Conservation (phyloP, 1,140 invertebrate genomes). For the Chymomyza costata region DNA sequence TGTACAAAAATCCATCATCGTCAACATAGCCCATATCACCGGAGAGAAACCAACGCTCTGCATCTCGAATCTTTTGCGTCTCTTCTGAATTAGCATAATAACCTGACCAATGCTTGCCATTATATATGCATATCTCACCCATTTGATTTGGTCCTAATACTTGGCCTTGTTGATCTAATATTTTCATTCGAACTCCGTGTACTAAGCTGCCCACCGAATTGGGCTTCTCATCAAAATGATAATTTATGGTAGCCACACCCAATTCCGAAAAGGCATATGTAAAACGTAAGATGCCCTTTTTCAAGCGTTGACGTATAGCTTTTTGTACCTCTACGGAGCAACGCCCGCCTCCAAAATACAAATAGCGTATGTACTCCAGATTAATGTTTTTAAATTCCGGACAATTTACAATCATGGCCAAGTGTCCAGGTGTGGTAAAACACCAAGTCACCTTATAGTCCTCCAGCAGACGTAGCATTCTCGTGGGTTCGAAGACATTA, state of each 20-base stretch:
- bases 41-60: slow-evolving; percentile 83
- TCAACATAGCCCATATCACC: slow-evolving; percentile 84
- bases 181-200: slow-evolving; percentile 51
- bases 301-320: slow-evolving; percentile 10
- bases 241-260: slow-evolving; percentile 11
- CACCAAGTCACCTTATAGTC: slow-evolving; percentile 28
- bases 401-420: slow-evolving; percentile 19
- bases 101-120: slow-evolving; percentile 37
- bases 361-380: slow-evolving; percentile 11
- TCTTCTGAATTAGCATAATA: slow-evolving; percentile 77
- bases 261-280: slow-evolving; percentile 27
- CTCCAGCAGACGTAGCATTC: slow-evolving; percentile 10
- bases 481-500: slow-evolving; percentile 5
- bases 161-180: slow-evolving; percentile 76
- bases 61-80: slow-evolving; percentile 76
- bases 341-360: slow-evolving; percentile 19
- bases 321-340: slow-evolving; percentile 17
- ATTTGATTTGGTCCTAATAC: slow-evolving; percentile 77
- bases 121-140: slow-evolving; percentile 81
- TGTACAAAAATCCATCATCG: slow-evolving; percentile 79
- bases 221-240: slow-evolving; percentile 27
- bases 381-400: slow-evolving; percentile 11
- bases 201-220: slow-evolving; percentile 31
- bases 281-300: slow-evolving; percentile 10
- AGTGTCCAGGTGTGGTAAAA: slow-evolving; percentile 6